A percentile compares a stretch with the other conserved stretches of the same genome.
phyloP scores from a whole-genome alignment of 2,888 invertebrate genomes.

The Leucozona laternaria region DNA sequence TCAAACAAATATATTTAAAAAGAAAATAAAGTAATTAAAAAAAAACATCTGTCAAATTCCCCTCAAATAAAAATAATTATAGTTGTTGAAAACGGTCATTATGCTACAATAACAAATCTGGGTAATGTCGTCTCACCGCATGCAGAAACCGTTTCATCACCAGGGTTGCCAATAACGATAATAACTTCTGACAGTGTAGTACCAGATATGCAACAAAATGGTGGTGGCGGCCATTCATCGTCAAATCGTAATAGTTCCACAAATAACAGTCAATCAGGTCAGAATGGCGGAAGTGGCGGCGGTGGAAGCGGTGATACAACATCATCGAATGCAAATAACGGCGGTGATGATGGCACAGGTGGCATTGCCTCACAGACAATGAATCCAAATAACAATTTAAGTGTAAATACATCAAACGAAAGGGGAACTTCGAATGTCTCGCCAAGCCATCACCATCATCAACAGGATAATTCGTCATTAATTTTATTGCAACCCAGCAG shows the following conservation, averaged over 20 bases:
- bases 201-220: slow-evolving; percentile 64
- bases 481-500: slow-evolving; percentile 86
- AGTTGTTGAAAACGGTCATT: slow-evolving; percentile 78
- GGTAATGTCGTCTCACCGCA: slow-evolving; percentile 77
- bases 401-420: slow-evolving; percentile 64
- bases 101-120: slow-evolving; percentile 77
- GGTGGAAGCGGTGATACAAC: slow-evolving; percentile 41
- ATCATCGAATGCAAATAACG: slow-evolving; percentile 21
- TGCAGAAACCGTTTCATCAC: slow-evolving; percentile 76
- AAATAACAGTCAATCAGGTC: slow-evolving; percentile 57
- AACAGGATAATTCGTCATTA: slow-evolving; percentile 80
- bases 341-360: slow-evolving; percentile 19
- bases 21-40: slow-evolving; percentile 8
- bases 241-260: slow-evolving; percentile 62
- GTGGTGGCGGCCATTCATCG: slow-evolving; percentile 13
- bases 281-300: slow-evolving; percentile 59
- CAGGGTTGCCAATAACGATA: slow-evolving; percentile 77
- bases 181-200: slow-evolving; percentile 62
- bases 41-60: slow-evolving; percentile 25
- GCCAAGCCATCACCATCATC: slow-evolving; percentile 74
- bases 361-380: slow-evolving; percentile 76
- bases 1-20: neutral
- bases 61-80: slow-evolving; percentile 32
- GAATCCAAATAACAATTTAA: slow-evolving; percentile 75
- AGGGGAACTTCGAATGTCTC: slow-evolving; percentile 72